Evolutionary conservation across 2,888 invertebrate species (phyloP).

Genomic region (Andrena hattorfiana): DNA sequence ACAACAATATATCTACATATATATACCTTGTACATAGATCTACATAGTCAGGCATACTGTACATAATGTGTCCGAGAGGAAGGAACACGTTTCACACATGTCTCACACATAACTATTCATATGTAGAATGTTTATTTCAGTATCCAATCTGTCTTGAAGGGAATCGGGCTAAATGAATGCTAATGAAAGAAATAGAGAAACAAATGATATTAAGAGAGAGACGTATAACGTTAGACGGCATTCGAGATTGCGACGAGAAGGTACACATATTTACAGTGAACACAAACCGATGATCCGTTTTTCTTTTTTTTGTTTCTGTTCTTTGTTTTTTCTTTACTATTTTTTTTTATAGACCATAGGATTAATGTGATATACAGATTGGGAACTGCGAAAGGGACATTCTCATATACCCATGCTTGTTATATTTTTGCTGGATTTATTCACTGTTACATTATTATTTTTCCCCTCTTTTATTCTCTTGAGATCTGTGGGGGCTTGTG

Average conservation of each 20-base stretch:
- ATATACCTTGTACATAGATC: conserved; percentile 53
- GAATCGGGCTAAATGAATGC: conserved; percentile 24
- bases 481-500: conserved; percentile 85
- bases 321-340: conserved; percentile 4
- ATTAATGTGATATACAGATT: conserved; percentile 86
- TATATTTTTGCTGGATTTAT: conserved; percentile 79
- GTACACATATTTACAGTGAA: conserved; percentile 64
- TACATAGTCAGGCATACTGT: conserved; percentile 75
- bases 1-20: conserved; percentile 44
- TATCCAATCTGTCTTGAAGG: conserved; percentile 87
- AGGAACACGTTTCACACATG: conserved; percentile 81
- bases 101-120: conserved; percentile 81
- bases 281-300: conserved; percentile 55
- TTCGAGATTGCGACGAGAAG: conserved; percentile 43
- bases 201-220: conserved; percentile 63
- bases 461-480: conserved; percentile 76
- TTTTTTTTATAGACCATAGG: conserved; percentile 52
- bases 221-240: conserved; percentile 40
- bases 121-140: conserved; percentile 89
- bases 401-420: conserved; percentile 88
- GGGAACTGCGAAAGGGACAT: conserved; percentile 92
- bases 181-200: background rate
- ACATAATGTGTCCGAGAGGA: conserved; percentile 78
- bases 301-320: conserved; percentile 13
- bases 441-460: conserved; percentile 76